Conservation (phyloP, 2,113 vertebrate species). For the Dicerorhinus sumatrensis region DNA sequence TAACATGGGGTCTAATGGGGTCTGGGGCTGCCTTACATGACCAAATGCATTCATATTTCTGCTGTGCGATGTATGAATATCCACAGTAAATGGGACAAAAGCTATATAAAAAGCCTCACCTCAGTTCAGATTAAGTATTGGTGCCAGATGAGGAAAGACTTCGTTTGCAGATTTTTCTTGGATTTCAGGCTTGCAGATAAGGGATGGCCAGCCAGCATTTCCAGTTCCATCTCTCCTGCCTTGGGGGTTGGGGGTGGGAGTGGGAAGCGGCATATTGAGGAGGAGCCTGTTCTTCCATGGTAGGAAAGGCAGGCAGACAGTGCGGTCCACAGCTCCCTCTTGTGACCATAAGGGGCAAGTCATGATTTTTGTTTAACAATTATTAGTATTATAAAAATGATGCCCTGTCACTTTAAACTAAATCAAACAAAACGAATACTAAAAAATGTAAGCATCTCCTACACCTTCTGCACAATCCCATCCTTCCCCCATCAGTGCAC, state of each 20-base stretch:
- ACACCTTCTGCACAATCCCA: background rate
- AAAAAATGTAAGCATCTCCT: background rate
- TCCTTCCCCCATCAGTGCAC: too few relatives aligned
- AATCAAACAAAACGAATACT: background rate
- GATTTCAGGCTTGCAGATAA: background rate
- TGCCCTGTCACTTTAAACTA: constrained; percentile 29
- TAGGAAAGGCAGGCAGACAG: background rate
- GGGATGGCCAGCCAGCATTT: background rate
- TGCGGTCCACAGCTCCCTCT: background rate
- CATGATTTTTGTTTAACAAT: background rate
- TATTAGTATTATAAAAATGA: background rate
- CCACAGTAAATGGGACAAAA: background rate
- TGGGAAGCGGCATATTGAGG: background rate
- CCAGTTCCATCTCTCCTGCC: background rate
- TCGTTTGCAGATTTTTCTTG: background rate
- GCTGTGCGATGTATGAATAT: background rate
- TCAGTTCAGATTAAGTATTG: background rate
- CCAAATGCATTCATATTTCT: background rate
- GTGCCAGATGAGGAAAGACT: background rate
- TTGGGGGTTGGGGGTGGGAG: too few relatives aligned
- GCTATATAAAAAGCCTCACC: background rate
- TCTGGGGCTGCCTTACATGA: background rate
- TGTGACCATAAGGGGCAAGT: background rate
- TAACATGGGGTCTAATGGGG: too few relatives aligned
- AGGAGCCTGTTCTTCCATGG: background rate